These are phyloP conservation scores for Heliconius erato DNA, from an alignment of 2,888 invertebrate species.

Conservation along the genomic window DNA sequence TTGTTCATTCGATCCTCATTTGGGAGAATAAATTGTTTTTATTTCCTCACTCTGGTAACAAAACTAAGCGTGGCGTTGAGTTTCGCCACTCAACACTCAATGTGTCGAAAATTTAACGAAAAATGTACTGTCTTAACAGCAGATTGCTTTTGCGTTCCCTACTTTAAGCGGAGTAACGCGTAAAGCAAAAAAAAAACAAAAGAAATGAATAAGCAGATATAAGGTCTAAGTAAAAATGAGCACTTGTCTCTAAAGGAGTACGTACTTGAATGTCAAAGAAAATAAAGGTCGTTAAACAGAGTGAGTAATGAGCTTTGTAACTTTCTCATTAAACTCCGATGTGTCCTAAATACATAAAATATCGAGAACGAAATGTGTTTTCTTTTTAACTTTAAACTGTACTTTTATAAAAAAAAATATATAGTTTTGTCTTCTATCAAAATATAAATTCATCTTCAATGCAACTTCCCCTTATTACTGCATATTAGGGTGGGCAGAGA, in stretches of 20 bases:
- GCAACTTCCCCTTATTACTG: too few species aligned
- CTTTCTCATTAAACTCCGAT: slow-evolving; percentile 10
- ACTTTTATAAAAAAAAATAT: too few species aligned
- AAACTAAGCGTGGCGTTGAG: neutral
- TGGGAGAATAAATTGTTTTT: neutral
- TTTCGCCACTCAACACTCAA: neutral
- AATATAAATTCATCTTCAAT: too few species aligned
- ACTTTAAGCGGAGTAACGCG: neutral
- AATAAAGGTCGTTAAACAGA: neutral
- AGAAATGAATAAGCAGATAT: neutral
- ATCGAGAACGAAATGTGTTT: neutral
- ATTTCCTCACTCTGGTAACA: neutral
- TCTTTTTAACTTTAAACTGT: neutral
- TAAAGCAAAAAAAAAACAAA: neutral
- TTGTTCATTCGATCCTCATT: neutral
- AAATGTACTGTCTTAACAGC: neutral
- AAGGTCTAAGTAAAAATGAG: neutral
- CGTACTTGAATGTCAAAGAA: neutral
- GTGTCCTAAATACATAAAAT: slow-evolving; percentile 3
- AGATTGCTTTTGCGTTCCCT: neutral
- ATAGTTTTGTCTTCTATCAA: too few species aligned
- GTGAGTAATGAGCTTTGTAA: neutral
- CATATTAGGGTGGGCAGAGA: too few species aligned
- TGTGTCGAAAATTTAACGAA: neutral
- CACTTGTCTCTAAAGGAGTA: neutral